Conservation (phyloP, 2,797 vertebrate species). For the Macropodus opercularis region DNA sequence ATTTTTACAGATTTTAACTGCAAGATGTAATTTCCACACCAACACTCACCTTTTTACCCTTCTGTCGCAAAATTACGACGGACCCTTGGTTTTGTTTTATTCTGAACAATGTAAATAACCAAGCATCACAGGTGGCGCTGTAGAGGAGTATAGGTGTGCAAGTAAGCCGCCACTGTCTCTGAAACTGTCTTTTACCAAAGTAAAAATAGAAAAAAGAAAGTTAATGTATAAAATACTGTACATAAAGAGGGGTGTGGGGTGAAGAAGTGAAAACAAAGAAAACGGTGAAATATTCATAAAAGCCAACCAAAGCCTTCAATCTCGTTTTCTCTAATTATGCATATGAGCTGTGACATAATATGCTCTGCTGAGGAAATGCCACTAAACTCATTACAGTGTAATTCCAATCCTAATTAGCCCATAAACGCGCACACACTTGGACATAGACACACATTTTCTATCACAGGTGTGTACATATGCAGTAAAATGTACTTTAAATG, state of each 20-base stretch:
- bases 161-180: neutral
- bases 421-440: slow-evolving; percentile 67
- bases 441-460: slow-evolving; percentile 7
- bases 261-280: slow-evolving; percentile 13
- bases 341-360: slow-evolving; percentile 72
- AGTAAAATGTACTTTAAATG: slow-evolving; percentile 61
- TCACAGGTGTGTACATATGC: slow-evolving; percentile 24
- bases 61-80: neutral
- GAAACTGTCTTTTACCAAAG: slow-evolving; percentile 43
- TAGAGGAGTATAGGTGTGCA: neutral
- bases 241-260: slow-evolving; percentile 33
- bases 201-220: slow-evolving; percentile 20
- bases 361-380: slow-evolving; percentile 66
- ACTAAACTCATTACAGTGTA: slow-evolving; percentile 74
- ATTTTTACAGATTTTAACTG: slow-evolving; percentile 18
- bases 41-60: slow-evolving; percentile 6
- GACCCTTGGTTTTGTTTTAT: neutral
- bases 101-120: neutral
- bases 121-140: slow-evolving; percentile 3
- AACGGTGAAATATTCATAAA: slow-evolving; percentile 61
- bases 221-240: slow-evolving; percentile 42
- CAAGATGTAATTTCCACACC: slow-evolving; percentile 1
- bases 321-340: slow-evolving; percentile 77
- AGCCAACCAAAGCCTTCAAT: slow-evolving; percentile 57
- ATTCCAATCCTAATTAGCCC: slow-evolving; percentile 76